These are phyloP conservation scores for Phoebastria nigripes DNA, from an alignment of 2,797 vertebrate species.

Conservation along the genomic window DNA sequence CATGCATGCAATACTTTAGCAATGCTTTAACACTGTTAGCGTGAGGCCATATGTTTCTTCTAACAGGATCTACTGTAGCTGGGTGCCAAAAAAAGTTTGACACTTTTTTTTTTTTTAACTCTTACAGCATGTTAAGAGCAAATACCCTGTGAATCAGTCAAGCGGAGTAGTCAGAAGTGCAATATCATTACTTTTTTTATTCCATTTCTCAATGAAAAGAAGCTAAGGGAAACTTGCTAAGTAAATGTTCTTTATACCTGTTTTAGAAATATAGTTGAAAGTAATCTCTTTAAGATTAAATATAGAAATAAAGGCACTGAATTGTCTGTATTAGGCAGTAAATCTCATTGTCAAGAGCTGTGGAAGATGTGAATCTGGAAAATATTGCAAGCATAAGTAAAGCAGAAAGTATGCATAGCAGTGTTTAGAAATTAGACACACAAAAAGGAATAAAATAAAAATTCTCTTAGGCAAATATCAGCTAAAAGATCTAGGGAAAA, in stretches of 20 bases:
- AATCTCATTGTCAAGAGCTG: background rate
- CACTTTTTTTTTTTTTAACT: conserved; percentile 6
- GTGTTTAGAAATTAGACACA: background rate
- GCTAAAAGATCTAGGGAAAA: background rate
- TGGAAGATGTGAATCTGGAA: background rate
- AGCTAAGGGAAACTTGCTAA: background rate
- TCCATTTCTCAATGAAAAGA: conserved; percentile 27
- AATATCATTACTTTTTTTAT: background rate
- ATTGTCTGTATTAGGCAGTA: background rate
- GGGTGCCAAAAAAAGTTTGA: conserved; percentile 35
- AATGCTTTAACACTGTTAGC: conserved; percentile 61
- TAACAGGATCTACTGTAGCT: conserved; percentile 42
- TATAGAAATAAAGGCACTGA: background rate
- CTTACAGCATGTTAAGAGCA: conserved; percentile 32
- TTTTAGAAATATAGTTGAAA: background rate
- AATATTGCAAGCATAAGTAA: background rate
- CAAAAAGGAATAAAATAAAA: background rate
- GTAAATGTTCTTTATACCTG: background rate
- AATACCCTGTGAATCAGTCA: conserved; percentile 13
- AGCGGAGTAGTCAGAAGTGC: background rate
- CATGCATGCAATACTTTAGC: conserved; percentile 44
- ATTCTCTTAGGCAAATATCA: background rate
- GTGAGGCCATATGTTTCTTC: conserved; percentile 64
- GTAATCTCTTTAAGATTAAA: background rate
- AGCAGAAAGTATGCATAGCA: background rate